Conservation (phyloP, 2,113 vertebrate species). For the Hippocampus barbouri region DNA sequence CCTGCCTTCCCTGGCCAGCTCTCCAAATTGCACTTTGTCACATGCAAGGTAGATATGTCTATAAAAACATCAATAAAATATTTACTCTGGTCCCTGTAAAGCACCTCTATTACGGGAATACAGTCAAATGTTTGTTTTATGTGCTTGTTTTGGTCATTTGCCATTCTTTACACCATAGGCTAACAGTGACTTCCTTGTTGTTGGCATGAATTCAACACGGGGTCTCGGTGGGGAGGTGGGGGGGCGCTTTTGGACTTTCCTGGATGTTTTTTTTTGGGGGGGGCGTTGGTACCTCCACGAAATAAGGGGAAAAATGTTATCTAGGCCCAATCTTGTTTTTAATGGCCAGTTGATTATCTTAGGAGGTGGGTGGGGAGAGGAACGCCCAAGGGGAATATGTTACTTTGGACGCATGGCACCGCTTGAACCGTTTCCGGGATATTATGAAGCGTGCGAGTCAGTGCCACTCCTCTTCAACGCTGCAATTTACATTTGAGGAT, state of each 20-base stretch:
- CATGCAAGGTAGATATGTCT: constrained; percentile 44
- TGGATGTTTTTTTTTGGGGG: constrained; percentile 6
- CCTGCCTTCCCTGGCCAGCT: constrained; percentile 56
- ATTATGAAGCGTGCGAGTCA: constrained; percentile 70
- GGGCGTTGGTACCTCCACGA: neutral
- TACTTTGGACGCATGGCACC: constrained; percentile 6
- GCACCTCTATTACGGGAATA: constrained; percentile 58
- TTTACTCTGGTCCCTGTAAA: constrained; percentile 58
- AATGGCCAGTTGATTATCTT: neutral
- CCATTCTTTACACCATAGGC: constrained; percentile 67
- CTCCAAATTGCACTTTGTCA: constrained; percentile 58
- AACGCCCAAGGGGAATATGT: neutral
- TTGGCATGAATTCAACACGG: constrained; percentile 64
- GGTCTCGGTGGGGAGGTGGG: constrained; percentile 52
- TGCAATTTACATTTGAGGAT: constrained; percentile 80
- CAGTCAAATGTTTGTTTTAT: constrained; percentile 64
- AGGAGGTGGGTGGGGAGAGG: neutral
- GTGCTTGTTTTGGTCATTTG: constrained; percentile 69
- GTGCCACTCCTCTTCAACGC: constrained; percentile 73
- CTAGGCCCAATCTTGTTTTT: constrained; percentile 1
- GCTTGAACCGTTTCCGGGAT: constrained; percentile 71
- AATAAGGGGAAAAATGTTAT: neutral
- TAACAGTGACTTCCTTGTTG: constrained; percentile 74
- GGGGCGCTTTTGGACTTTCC: constrained; percentile 40
- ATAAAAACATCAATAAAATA: constrained; percentile 66